Base-by-base conservation (phyloP, 2,113 vertebrate species). In the Dendrocopos noguchii region DNA sequence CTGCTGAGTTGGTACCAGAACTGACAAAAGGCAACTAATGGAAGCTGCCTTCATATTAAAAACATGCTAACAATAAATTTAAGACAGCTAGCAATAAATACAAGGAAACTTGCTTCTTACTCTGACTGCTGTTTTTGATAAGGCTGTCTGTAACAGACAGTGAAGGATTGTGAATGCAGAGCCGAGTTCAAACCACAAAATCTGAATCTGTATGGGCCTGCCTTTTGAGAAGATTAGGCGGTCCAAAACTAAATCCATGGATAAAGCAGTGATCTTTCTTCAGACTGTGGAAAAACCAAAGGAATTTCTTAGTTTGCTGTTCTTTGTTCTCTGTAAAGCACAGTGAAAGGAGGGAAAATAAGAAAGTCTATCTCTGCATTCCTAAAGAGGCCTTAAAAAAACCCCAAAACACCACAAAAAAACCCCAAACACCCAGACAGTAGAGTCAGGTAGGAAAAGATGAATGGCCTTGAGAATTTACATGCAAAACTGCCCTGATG, bases 381-480 rank as follows among this genome's bases (percentile, higher is more conserved):
- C 78, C 56, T 83, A 46, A 76, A 80, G 78, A 91, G 59, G 28
- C 71, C 36, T 71, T 82, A 87, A 65, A 79, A 52, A 52, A 83
- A 36, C 7, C 8, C 8, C 36, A 39, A 39, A 39, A 39, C 39
- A 39, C 39, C 39, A 39, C 39, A 39, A 71, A 87, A 52, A 52
- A 91, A 29, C 0, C 36, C 78, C 67, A 75, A 84, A 91, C 68
- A 90, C 56, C n/a, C 53, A 66, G 79, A 75, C 86, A 71, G 66
- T 59, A 86, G 28, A 94, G 46, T 64, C 83, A 95, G 93, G 94
- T 91, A 92, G 84, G 79, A 91, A 78, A 91, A 80, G 67, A 91
- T 70, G 65, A 94, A 95, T 80, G 65, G 87, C 79, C 74, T 91
- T 87, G 91, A 93, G 96, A 95, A 94, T 96, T 94, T 90, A 73